Evolutionary conservation across 1,140 invertebrate species (phyloP), one percentile per base, ranked within the genome.

Genomic region (Brevipalpus yothersi): DNA sequence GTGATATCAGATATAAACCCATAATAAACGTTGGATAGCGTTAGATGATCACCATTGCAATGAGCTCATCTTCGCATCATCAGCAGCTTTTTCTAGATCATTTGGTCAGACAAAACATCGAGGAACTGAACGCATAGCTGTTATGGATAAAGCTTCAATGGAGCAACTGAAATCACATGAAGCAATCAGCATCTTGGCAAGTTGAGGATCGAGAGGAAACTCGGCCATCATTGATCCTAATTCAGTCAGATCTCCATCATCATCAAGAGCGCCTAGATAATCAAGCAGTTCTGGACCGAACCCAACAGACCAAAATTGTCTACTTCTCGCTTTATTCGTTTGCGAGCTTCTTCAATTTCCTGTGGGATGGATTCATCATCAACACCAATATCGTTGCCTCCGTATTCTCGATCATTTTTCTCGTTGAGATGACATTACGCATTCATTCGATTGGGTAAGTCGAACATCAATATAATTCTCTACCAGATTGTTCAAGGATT

Each of bases 311-410:
- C 93, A 11, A 98, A 72, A 73, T 93, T 95, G 68, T 97, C 90
- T 62, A 97, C 83, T 76, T 98, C 93, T 42, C 88, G 73, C 72
- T 96, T 92, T 58, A 99, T 92, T 65, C 92, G 75, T 72, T 98
- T 98, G 69, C 95, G 98, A 0, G 95, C 94, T 72, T 97, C 94
- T 73, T 99, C 95, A 60, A 99, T 99, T 77, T 99, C 95, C 88
- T 79, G 63, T n/a, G n/a, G n/a, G n/a, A n/a, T n/a, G n/a, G 31
- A 5, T 5, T 5, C 31, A 31, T 31, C 31, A 31, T 3, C 2
- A 31, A 3, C 31, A 5, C 5, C 31, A 31, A 5, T 31, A 31
- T 31, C 2, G 5, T 31, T 31, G 2, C 31, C 2, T 31, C 5
- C 2, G 31, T 5, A 31, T 31, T 31, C 5, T 31, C 31, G 2